These are phyloP conservation scores for Hydrochoerus hydrochaeris DNA, from an alignment of 2,113 vertebrate genomes.

Conservation along the genomic window DNA sequence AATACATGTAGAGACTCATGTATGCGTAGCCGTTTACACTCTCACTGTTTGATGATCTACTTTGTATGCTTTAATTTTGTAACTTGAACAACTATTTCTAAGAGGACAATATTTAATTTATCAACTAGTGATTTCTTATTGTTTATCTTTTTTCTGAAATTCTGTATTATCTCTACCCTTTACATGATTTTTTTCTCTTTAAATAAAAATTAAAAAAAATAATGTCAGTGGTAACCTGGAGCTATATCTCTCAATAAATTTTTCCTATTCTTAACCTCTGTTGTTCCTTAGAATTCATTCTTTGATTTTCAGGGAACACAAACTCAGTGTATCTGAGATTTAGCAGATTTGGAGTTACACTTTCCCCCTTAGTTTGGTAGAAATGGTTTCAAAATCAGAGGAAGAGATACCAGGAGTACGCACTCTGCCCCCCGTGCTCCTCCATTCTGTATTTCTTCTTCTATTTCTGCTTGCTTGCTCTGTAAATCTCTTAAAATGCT, in stretches of 20 bases:
- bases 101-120: too few species aligned
- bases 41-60: too few species aligned
- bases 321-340: neutral
- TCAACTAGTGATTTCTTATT: too few species aligned
- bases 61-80: too few species aligned
- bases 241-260: neutral
- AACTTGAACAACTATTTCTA: too few species aligned
- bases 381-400: neutral
- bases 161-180: too few species aligned
- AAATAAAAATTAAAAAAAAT: too few species aligned
- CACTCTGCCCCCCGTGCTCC: accelerated
- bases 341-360: neutral
- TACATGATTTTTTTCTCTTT: too few species aligned
- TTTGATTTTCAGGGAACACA: neutral
- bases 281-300: neutral
- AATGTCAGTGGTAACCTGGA: neutral
- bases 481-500: neutral
- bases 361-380: neutral
- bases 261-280: neutral
- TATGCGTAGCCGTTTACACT: too few species aligned
- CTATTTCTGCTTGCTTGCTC: neutral
- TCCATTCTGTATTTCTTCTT: neutral
- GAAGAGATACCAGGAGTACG: neutral
- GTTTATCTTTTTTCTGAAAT: too few species aligned
- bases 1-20: too few species aligned